Evolutionary conservation across 2,797 vertebrate genomes (phyloP), one percentile per base, ranked within the genome.

Genomic region (Sebastiscus albofasciatus): DNA sequence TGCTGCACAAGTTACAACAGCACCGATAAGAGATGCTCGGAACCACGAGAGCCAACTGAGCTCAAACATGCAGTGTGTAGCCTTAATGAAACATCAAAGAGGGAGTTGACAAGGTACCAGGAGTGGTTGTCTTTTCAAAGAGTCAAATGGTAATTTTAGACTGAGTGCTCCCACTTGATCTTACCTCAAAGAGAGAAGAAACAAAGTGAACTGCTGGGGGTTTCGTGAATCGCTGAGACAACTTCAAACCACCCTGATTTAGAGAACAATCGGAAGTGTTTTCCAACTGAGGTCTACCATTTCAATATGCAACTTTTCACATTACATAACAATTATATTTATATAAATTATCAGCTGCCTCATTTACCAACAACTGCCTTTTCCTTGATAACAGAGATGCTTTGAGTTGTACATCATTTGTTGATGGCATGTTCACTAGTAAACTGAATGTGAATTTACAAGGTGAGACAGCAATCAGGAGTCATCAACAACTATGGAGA

Each of bases 1-100:
- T 59, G 29, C 61, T 26, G 60, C 54, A 22, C n/a, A 22, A 10
- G 49, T 54, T n/a, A 54, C 49, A 67, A 24, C 22, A 58, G 58
- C 55, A 34, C 61, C 42, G 73, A 73, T 49, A 33, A 66, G 52
- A 71, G 56, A 79, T 33, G 61, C 46, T 64, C 56, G 67, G 59
- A 34, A 72, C 60, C 8, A 58, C 4, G 18, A 56, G 27, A 67
- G 29, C 56, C 12, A 42, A n/a, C 14, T 55, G n/a, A 60, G 73
- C 55, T 71, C 36, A 33, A 61, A 22, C 55, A 46, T 16, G 10
- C 36, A 24, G 3, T 7, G 20, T 18, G 34, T 13, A 31, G 78
- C 56, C 58, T 58, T 67, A 78, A 72, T 31, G 33, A 66, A 55
- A 78, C 74, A 72, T 80, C 55, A 78, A 79, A 55, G 70, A 49